Conservation (phyloP, 2,797 vertebrate genomes). For the Malacoctenus gilli region DNA sequence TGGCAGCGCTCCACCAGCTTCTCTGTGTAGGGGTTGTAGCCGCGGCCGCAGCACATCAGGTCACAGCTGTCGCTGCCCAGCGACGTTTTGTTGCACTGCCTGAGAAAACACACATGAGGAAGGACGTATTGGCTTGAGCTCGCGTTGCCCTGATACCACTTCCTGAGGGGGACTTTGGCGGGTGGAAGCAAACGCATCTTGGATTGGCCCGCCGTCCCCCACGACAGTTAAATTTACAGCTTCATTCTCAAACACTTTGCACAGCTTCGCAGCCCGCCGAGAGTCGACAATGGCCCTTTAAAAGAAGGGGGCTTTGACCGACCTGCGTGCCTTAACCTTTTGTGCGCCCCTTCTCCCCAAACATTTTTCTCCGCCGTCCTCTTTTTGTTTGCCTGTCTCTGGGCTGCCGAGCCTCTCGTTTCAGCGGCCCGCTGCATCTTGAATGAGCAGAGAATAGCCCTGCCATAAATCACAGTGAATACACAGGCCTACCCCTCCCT, state of each 20-base stretch:
- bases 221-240: constrained; percentile 33
- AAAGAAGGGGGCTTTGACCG: constrained; percentile 48
- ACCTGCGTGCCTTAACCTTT: constrained; percentile 50
- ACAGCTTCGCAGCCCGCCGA: constrained; percentile 7
- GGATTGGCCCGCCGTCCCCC: constrained; percentile 8
- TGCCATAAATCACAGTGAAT: constrained; percentile 76
- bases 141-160: background rate
- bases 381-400: constrained; percentile 51
- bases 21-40: constrained; percentile 98
- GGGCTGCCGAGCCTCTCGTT: constrained; percentile 54
- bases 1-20: constrained; percentile 95
- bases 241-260: constrained; percentile 42
- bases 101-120: constrained; percentile 55
- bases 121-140: too few species aligned
- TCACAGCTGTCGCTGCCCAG: constrained; percentile 97
- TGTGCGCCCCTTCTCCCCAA: constrained; percentile 53
- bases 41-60: constrained; percentile 98
- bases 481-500: constrained; percentile 59
- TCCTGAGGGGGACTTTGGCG: background rate
- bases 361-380: constrained; percentile 51
- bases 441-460: constrained; percentile 71
- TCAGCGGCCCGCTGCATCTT: constrained; percentile 62
- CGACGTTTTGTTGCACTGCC: constrained; percentile 98
- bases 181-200: constrained; percentile 10
- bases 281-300: constrained; percentile 54